Evolutionary conservation across 2,888 invertebrate genomes (phyloP), one percentile per base, ranked within the genome.

Genomic region (Eueremaeus valkanovi): DNA sequence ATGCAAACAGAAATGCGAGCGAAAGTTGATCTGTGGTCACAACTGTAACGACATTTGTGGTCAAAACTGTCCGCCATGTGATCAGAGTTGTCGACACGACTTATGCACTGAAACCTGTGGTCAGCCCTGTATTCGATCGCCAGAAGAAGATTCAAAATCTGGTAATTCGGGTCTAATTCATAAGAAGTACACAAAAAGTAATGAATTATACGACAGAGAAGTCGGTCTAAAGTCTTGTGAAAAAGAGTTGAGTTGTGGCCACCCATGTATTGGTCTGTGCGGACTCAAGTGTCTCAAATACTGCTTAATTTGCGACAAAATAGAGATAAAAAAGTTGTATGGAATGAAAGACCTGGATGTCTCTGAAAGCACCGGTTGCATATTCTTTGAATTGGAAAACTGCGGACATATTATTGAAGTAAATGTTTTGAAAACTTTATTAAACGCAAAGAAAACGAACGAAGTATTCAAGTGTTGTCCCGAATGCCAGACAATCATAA

Each of bases 261-360:
- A 90, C 83, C 81, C 81, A n/a, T 89, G 90, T 83, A 85, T 88
- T 81, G 90, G 90, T 18, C 85, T 89, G 73, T 91, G 90, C 83
- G 89, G 89, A n/a, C 90, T 91, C 82, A 85, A 85, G 13, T 90
- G 90, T 82, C 89, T 89, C 21, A 82, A 82, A 42, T 80, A 87
- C 73, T 90, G 90, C 83, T 82, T 85, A 33, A 70, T 81, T 21
- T 90, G 90, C 83, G 80, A 86, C 76, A 75, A 80, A 29, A 80
- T 82, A 9, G 80, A 81, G 78, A 81, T 83, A 49, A 77, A 73
- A 5, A 81, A 81, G 51, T 78, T 79, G 9, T 51, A 42, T 18
- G 49, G 49, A n/a, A 49, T 49, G 8, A n/a, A 49, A 5, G n/a
- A 49, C 16, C 6, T 49, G 49, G 3, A 6, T n/a, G n/a, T 76